A percentile compares a stretch with the other conserved stretches of the same genome.
Conservation (phyloP, 1,140 invertebrate species). For the Papilio glaucus region DNA sequence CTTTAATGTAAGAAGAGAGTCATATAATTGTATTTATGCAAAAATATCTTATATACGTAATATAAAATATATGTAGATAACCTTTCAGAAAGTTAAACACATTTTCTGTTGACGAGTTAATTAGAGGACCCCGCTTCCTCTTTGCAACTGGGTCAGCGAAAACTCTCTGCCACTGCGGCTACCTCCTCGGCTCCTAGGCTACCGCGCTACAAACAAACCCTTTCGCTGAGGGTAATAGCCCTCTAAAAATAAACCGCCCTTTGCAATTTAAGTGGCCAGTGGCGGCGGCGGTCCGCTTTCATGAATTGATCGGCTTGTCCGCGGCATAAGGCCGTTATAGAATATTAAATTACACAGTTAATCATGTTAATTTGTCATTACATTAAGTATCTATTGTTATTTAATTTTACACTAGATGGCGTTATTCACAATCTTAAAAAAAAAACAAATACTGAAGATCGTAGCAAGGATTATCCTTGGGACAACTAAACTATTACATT, state of each 20-base stretch:
- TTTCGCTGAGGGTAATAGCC: background rate
- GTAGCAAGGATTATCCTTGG: no score
- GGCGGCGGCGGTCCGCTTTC: background rate
- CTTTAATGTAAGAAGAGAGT: no score
- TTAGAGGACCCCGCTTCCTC: background rate
- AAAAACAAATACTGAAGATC: no score
- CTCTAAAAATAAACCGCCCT: slow-evolving; percentile 6
- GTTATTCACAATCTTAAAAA: no score
- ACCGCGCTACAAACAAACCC: slow-evolving; percentile 12
- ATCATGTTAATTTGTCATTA: no score
- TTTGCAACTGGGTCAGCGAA: background rate
- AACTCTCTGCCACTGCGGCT: background rate
- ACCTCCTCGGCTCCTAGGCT: background rate
- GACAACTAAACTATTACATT: no score
- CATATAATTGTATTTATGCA: no score
- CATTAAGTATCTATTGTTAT: no score
- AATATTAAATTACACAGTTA: background rate
- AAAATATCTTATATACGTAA: no score
- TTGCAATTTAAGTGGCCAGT: slow-evolving; percentile 4
- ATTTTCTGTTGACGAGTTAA: slow-evolving; percentile 20
- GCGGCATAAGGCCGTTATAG: background rate
- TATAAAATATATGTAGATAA: no score
- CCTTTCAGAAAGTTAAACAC: slow-evolving; percentile 1
- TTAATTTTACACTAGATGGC: no score
- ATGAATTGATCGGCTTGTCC: background rate